Conservation (phyloP, 2,888 invertebrate species). For the Luffia ferchaultella region DNA sequence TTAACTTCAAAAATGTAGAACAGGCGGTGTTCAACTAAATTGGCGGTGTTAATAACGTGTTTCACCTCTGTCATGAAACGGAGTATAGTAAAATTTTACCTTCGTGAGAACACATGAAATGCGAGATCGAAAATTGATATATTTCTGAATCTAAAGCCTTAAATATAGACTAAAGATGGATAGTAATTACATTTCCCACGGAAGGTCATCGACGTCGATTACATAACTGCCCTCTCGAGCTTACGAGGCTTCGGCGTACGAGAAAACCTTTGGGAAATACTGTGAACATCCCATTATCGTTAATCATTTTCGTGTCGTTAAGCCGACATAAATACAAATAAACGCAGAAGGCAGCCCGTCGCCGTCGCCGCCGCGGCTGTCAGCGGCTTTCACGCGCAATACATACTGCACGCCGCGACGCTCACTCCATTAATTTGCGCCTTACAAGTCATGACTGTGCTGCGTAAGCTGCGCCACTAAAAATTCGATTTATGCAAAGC, state of each 20-base stretch:
- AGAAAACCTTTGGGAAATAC: neutral
- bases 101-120: too few species aligned
- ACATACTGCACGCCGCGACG: neutral
- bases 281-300: slow-evolving; percentile 6
- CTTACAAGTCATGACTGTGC: neutral
- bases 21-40: too few species aligned
- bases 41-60: too few species aligned
- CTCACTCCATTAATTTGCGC: neutral
- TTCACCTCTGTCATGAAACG: too few species aligned
- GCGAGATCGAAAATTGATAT: too few species aligned
- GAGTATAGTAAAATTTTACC: too few species aligned
- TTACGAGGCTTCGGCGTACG: neutral
- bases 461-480: neutral
- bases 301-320: slow-evolving; percentile 9
- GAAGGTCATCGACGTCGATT: neutral
- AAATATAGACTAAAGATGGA: neutral
- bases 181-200: neutral
- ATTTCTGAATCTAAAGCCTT: too few species aligned
- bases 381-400: neutral
- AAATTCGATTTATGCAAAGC: neutral
- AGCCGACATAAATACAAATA: slow-evolving; percentile 7
- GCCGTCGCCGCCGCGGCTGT: neutral
- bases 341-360: neutral
- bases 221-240: neutral
- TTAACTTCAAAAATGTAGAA: too few species aligned